Conservation (phyloP, 2,797 vertebrate species). For the Furcifer pardalis region DNA sequence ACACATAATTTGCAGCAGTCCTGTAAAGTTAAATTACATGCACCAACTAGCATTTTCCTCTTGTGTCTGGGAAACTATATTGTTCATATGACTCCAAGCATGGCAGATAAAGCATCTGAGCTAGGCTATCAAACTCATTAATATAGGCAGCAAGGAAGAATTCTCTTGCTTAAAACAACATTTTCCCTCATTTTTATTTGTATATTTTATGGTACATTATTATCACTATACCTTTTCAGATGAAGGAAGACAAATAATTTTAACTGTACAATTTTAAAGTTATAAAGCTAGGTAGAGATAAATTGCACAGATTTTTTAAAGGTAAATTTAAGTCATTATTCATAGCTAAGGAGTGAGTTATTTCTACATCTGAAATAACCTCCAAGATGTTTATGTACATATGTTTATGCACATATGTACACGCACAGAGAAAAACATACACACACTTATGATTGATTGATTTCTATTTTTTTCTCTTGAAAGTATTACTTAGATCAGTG, state of each 20-base stretch:
- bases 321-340: slow-evolving; percentile 48
- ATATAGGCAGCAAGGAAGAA: background rate
- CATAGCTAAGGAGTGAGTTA: slow-evolving; percentile 35
- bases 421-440: too few relatives aligned
- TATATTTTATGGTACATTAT: slow-evolving; percentile 21
- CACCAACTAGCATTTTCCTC: background rate
- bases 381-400: slow-evolving; percentile 34
- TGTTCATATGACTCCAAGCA: slow-evolving; percentile 25
- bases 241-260: slow-evolving; percentile 19
- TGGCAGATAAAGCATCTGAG: background rate
- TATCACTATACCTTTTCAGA: slow-evolving; percentile 36
- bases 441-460: slow-evolving; percentile 38
- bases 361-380: slow-evolving; percentile 54
- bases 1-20: slow-evolving; percentile 33
- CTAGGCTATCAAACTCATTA: slow-evolving; percentile 22
- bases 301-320: slow-evolving; percentile 13
- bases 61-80: slow-evolving; percentile 22
- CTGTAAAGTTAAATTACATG: slow-evolving; percentile 39
- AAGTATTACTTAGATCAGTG: slow-evolving; percentile 59
- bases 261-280: background rate
- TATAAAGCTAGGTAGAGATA: slow-evolving; percentile 22
- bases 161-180: slow-evolving; percentile 27
- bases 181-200: slow-evolving; percentile 33
- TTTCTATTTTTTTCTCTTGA: slow-evolving; percentile 25
- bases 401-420: too few relatives aligned